Evolutionary conservation across 1,140 invertebrate species (phyloP).

Genomic region (Mycetomoellerius zeteki): DNA sequence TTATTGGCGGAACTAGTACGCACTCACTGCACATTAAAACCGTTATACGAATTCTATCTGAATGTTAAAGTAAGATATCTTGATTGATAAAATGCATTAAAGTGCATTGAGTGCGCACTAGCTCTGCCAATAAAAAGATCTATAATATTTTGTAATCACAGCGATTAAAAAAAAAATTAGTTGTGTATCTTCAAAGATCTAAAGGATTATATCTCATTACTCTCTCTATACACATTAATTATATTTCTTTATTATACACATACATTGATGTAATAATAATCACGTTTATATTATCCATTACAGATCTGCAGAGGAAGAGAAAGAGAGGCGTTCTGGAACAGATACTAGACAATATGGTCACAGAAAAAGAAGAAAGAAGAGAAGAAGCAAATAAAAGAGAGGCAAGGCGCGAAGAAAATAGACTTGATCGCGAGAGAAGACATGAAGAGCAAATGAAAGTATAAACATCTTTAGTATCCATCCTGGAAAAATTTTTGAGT

Average conservation of each 20-base stretch:
- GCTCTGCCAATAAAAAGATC: no score
- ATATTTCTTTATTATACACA: background rate
- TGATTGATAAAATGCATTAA: no score
- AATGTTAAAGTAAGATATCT: no score
- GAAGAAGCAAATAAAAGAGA: background rate
- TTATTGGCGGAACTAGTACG: no score
- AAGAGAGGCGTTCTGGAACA: background rate
- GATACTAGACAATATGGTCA: background rate
- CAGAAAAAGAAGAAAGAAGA: constrained; percentile 2
- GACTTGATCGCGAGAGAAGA: background rate
- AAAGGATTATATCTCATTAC: no score
- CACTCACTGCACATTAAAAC: no score
- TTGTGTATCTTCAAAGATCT: no score
- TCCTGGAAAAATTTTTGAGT: constrained; percentile 1
- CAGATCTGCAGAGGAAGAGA: background rate
- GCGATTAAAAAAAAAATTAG: no score
- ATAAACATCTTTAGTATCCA: background rate
- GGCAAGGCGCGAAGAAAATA: background rate
- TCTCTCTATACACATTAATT: no score
- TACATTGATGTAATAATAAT: background rate
- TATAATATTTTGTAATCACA: background rate
- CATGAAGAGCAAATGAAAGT: background rate
- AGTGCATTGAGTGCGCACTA: no score
- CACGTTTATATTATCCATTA: background rate
- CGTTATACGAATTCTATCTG: no score